Conservation (phyloP, 2,113 vertebrate genomes). For the Lepus americanus region DNA sequence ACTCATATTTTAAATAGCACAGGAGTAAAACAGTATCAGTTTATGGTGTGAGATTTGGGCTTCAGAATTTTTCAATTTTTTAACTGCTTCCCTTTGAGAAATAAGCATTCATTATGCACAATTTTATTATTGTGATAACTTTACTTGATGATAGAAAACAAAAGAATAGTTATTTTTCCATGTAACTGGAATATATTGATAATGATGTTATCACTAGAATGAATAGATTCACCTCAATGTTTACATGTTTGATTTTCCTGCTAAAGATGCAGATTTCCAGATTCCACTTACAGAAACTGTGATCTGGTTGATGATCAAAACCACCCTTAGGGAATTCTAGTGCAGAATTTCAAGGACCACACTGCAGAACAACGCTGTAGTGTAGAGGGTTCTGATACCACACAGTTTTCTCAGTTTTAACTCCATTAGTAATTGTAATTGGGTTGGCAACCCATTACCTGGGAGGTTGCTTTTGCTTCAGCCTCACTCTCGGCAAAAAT, state of each 20-base stretch:
- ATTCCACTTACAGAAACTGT: not conserved
- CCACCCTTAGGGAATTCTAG: not conserved
- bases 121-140: not conserved
- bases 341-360: not conserved
- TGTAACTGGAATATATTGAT: not conserved
- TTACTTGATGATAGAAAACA: not conserved
- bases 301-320: slow-evolving; percentile 1
- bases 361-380: not conserved
- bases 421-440: not conserved
- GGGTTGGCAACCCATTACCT: not conserved
- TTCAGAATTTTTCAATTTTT: slow-evolving; percentile 15
- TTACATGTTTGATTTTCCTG: not conserved
- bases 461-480: not conserved
- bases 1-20: not conserved
- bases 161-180: not conserved
- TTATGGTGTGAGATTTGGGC: not conserved
- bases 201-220: not conserved
- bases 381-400: not conserved
- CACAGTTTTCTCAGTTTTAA: not conserved
- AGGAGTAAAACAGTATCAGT: not conserved
- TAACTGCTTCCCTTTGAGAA: not conserved
- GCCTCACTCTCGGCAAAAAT: not conserved
- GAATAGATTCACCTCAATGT: not conserved
- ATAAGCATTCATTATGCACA: not conserved
- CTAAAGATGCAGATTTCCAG: slow-evolving; percentile 21